A percentile compares a stretch with the other conserved stretches of the same genome.
Evolutionary conservation across 2,797 vertebrate species (phyloP).

Genomic region (Myotis myotis): DNA sequence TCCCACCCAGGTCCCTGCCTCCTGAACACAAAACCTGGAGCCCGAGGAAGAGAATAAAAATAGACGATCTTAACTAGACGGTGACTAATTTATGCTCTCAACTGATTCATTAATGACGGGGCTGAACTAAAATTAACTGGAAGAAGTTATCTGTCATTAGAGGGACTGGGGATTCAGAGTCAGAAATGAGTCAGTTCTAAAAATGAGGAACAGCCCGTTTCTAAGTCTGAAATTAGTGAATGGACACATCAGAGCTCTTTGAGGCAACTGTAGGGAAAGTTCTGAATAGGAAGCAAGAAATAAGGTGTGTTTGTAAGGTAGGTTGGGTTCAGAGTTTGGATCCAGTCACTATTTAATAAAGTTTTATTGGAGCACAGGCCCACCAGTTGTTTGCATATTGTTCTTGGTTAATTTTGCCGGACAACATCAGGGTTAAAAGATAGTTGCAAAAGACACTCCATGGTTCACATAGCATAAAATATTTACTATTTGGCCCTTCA

Average conservation of each 20-base stretch:
- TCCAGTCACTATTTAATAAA: neutral
- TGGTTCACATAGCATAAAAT: too few species aligned
- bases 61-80: conserved; percentile 48
- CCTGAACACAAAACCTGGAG: neutral
- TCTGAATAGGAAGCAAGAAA: neutral
- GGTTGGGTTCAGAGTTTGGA: neutral
- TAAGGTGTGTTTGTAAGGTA: neutral
- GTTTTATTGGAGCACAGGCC: too few species aligned
- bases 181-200: conserved; percentile 63
- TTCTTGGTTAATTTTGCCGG: too few species aligned
- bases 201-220: conserved; percentile 54
- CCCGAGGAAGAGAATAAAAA: conserved; percentile 19
- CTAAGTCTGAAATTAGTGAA: conserved; percentile 27
- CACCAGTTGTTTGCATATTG: too few species aligned
- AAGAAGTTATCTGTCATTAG: conserved; percentile 51
- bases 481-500: too few species aligned
- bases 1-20: neutral
- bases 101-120: conserved; percentile 64
- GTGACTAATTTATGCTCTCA: conserved; percentile 61
- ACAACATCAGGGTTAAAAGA: too few species aligned
- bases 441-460: too few species aligned
- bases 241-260: neutral
- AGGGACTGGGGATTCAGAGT: neutral
- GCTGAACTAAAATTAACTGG: conserved; percentile 68
- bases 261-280: neutral